Evolutionary conservation across 1,140 invertebrate genomes (phyloP).

Genomic region (Solenopsis invicta): DNA sequence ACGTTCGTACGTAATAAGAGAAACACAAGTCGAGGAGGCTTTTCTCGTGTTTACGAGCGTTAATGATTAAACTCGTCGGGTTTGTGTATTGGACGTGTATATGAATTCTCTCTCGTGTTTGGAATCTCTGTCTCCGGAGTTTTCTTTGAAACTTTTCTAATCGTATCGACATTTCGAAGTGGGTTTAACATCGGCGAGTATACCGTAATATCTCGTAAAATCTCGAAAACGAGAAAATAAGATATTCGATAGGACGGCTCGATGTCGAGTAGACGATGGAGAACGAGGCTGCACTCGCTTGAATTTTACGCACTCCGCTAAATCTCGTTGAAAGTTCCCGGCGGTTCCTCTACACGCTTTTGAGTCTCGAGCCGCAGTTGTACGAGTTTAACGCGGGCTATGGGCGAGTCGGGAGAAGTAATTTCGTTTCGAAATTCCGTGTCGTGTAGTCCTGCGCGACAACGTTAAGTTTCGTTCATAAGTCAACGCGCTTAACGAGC

Average conservation of each 20-base stretch:
- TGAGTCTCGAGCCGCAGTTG: slow-evolving; percentile 32
- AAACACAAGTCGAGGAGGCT: neutral
- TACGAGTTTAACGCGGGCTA: slow-evolving; percentile 54
- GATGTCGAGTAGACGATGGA: neutral
- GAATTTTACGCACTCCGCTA: slow-evolving; percentile 29
- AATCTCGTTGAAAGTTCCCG: slow-evolving; percentile 42
- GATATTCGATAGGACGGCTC: neutral
- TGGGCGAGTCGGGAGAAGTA: slow-evolving; percentile 45
- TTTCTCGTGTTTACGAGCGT: neutral
- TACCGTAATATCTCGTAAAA: neutral
- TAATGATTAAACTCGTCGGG: slow-evolving; percentile 10
- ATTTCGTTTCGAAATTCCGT: slow-evolving; percentile 63
- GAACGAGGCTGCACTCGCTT: slow-evolving; percentile 12
- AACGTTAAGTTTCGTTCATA: slow-evolving; percentile 58
- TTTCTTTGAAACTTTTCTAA: neutral
- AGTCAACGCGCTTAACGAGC: slow-evolving; percentile 67
- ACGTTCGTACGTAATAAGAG: neutral
- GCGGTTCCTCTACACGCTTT: slow-evolving; percentile 13
- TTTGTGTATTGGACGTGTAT: neutral
- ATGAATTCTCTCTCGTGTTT: neutral
- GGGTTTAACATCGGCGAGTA: neutral
- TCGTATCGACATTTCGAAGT: neutral
- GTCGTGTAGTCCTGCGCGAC: slow-evolving; percentile 38
- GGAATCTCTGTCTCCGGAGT: neutral
- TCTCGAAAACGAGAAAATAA: neutral